Evolutionary conservation across 2,113 vertebrate genomes (phyloP), one percentile per base, ranked within the genome.

Genomic region (Crotalus horridus): DNA sequence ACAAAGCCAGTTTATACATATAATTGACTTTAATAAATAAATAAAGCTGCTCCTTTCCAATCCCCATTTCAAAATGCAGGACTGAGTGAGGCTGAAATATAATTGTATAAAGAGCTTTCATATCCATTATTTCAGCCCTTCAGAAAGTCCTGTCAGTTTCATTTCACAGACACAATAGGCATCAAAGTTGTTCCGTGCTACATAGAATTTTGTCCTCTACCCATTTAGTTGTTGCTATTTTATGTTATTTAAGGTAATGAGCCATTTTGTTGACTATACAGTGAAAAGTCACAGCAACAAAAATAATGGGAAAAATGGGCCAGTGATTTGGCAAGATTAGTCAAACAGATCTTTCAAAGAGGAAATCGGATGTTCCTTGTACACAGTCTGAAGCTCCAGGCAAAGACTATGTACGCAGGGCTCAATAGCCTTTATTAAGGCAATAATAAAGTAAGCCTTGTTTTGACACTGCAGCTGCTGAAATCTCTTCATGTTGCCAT

Each of bases 371-470:
- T 97, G 96, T 96, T 97, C 96, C 93, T 53, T 0, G 92, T 93
- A 87, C 95, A 5, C 88, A 92, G 93, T 92, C 91, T 0, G 93
- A 94, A 90, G 74, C 93, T 94, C 97, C 97, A 97, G 96, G 97
- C 96, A 98, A 95, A 96, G 97, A 95, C 97, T 97, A 95, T 97
- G 96, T 97, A 93, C 97, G 95, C 95, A 89, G 91, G 91, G 96
- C 96, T 98, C 97, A 98, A 97, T 96, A 96, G 97, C 97, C 97
- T 97, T 96, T 98, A 97, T 97, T 97, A 96, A 97, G 95, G 97
- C 97, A 98, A 97, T 98, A 96, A 98, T 97, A 98, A 97, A 98
- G 97, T 97, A 96, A 97, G 97, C 97, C 95, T 98, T 98, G 97
- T 98, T 97, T 93, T 97, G 94, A 96, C 96, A 96, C 92, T 97